Evolutionary conservation across 2,888 invertebrate species (phyloP), one percentile per base, ranked within the genome.

Genomic region (Ceramica pisi): DNA sequence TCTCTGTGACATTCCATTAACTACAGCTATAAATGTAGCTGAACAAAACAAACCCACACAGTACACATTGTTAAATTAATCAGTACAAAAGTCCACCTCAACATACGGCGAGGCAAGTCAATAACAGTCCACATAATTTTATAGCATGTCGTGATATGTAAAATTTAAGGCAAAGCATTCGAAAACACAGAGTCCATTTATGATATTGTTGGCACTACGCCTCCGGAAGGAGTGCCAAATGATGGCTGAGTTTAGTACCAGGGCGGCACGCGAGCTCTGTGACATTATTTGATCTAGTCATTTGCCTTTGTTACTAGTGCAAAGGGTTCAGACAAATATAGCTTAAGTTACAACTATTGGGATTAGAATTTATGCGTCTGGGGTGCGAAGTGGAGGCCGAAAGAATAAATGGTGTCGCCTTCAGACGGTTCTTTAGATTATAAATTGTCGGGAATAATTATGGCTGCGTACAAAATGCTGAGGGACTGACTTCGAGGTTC

Each of bases 201-300:
- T 82, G 80, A 84, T 85, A 80, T 78, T 75, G 80, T 85, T 90
- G 90, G 91, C 90, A 87, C 78, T 67, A 79, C 79, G 89, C 89
- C 90, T 87, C 86, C 80, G 71, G 64, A 76, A 85, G 88, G 88
- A 88, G 88, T 91, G 92, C 89, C 92, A 90, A 90, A 89, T 86
- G 85, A 88, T 83, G 86, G 74, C 69, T 63, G 75, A 71, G 76
- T 67, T 80, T 74, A 62, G 73, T 76, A 84, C 75, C 81, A 80
- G 80, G 71, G 75, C 77, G 74, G 75, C 86, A 87, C 87, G 89
- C 86, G 81, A 85, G 67, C 69, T 61, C 75, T 76, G 83, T 74
- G 71, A 83, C 81, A 79, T 55, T 80, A 75, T 70, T 81, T 68
- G 63, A 80, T 79, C 73, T 75, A 78, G 63, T 67, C 62, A 75